Evolutionary conservation across 2,113 vertebrate species (phyloP), one percentile per base, ranked within the genome.

Genomic region (Leucopternis melanops): DNA sequence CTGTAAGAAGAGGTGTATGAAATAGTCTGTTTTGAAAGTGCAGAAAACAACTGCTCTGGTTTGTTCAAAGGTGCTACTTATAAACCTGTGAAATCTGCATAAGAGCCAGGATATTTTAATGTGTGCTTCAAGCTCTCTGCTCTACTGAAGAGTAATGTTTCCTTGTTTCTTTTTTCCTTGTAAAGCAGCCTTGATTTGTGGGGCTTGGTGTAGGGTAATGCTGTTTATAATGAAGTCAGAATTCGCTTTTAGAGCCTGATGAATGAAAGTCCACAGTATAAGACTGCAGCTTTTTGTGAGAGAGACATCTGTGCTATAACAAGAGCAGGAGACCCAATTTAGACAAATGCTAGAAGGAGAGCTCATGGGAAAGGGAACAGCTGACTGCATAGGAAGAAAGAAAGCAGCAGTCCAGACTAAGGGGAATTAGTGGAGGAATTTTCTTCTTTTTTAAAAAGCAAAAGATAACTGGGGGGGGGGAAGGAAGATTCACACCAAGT

Each of bases 301-400:
- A 94, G 90, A 95, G 92, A 97, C 97, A 97, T 97, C 97, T 98
- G 97, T 97, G 95, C 95, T 96, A 91, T 96, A 98, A 97, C 96
- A 97, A 96, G 96, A 91, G 96, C 83, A 97, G 95, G 92, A 97
- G 96, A 96, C 91, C 91, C 92, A 94, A 95, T 97, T 96, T 97
- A 95, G 96, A 97, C 97, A 97, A 97, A 93, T 92, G 86, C 85
- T 96, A 93, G 94, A 97, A 94, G 84, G 75, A 94, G 89, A 81
- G 88, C 92, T 95, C 87, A n/a, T n/a, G 11, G 16, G 40, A 49
- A 61, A 47, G 42, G 20, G 29, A 82, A 34, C 13, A 67, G 54
- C 13, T 31, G 61, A 29, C 71, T 63, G 38, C 50, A 50, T 0
- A 50, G 32, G 16, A 61, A 2, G 25, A 49, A 90, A 71, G 21